Conservation (phyloP, 2,888 invertebrate genomes). For the Sesamia inferens region DNA sequence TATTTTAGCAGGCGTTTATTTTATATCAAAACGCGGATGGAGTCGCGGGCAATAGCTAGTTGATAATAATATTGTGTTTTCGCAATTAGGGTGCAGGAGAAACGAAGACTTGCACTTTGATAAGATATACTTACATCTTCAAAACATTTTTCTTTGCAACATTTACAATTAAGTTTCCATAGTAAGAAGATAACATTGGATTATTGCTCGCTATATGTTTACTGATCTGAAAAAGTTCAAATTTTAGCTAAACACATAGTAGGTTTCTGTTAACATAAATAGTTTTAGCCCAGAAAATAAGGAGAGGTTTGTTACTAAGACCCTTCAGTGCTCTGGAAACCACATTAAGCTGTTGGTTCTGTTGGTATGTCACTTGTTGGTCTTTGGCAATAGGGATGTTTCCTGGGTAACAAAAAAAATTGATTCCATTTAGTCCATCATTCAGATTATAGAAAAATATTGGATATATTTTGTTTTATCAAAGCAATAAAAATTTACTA, state of each 20-base stretch:
- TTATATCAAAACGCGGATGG: too few species aligned
- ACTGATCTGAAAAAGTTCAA: slow-evolving; percentile 81
- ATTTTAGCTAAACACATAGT: not conserved
- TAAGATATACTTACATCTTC: slow-evolving; percentile 85
- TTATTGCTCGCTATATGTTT: slow-evolving; percentile 81
- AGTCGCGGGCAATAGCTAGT: too few species aligned
- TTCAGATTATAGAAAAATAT: too few species aligned
- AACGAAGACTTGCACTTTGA: not conserved
- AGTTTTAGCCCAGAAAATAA: not conserved
- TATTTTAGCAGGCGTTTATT: too few species aligned
- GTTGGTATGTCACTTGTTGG: not conserved
- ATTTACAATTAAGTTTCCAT: slow-evolving; percentile 88
- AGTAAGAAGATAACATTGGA: slow-evolving; percentile 87
- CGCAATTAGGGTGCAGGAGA: not conserved
- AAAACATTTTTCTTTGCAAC: slow-evolving; percentile 91
- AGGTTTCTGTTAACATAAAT: not conserved
- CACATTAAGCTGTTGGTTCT: not conserved
- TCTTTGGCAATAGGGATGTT: too few species aligned
- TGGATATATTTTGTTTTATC: too few species aligned
- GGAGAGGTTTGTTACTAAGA: not conserved
- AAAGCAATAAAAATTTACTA: too few species aligned
- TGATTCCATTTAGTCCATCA: too few species aligned
- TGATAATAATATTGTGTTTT: too few species aligned
- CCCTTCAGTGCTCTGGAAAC: too few species aligned
- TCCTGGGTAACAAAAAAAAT: too few species aligned